Evolutionary conservation across 2,113 vertebrate genomes (phyloP), one percentile per base, ranked within the genome.

Genomic region (Butorides virescens): DNA sequence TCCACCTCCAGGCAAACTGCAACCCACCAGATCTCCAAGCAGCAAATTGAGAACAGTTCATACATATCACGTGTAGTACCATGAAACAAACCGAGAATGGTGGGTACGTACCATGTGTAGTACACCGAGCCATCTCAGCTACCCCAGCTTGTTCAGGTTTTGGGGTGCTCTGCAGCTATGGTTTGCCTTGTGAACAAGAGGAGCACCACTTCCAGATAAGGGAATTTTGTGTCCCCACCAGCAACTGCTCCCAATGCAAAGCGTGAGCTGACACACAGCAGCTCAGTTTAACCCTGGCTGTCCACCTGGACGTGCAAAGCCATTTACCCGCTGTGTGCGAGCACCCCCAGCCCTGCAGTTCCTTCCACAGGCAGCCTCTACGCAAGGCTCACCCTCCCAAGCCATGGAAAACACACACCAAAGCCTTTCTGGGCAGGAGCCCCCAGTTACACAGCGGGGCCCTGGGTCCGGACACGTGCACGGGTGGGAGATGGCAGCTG

Each of bases 31-130:
- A 23, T 47, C 22, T 55, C 67, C 34, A 39, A n/a, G 53, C 91
- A 82, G 71, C 3, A 2, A 82, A 71, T 0, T 17, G 5, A 10
- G 15, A 78, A 46, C 2, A 4, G 50, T 46, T 37, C 11, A 3
- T 26, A 52, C 18, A 3, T 34, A 55, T 11, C 59, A 55, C 0
- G 3, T 37, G 39, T 52, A 37, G 17, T 13, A 47, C 26, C 42
- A 44, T 14, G 53, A 93, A 82, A 75, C 3, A 2, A 82, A 71
- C 0, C 15, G 4, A 10, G 15, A 78, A 39, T 2, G 5, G 50
- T 46, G 37, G 10, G 3, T 26, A 52, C 18, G 3, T 36, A 55
- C 13, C 53, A 50, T 0, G 3, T 37, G 46, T 52, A 37, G 17
- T 13, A 47, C 26, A 76, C 13, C 4, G 15, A 53, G 16, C 9